These are phyloP conservation scores for Xanthia icteritia DNA, from an alignment of 2,888 invertebrate species.

Conservation along the genomic window DNA sequence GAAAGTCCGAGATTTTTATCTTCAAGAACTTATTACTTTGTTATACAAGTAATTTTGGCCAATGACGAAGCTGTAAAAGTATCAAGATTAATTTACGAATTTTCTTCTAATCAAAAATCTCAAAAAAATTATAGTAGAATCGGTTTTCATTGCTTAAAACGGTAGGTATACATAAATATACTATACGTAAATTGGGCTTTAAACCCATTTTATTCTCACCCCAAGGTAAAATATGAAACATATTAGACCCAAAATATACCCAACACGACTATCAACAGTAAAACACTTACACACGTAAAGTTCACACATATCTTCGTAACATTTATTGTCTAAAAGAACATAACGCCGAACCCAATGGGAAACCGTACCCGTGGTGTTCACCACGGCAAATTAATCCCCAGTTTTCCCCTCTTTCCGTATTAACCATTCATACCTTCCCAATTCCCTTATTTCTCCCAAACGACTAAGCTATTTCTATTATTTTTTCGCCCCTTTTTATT, in stretches of 20 bases:
- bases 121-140: neutral
- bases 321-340: slow-evolving; percentile 63
- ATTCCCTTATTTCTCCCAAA: slow-evolving; percentile 83
- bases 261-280: slow-evolving; percentile 18
- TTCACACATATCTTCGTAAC: slow-evolving; percentile 55
- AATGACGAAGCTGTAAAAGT: neutral
- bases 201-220: too few species aligned
- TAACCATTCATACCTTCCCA: slow-evolving; percentile 86
- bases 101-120: neutral
- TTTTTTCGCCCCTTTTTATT: slow-evolving; percentile 58
- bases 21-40: neutral
- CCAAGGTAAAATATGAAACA: slow-evolving; percentile 2
- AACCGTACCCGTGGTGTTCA: slow-evolving; percentile 69
- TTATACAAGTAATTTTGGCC: neutral
- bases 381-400: slow-evolving; percentile 81
- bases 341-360: slow-evolving; percentile 72
- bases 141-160: too few species aligned
- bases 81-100: neutral
- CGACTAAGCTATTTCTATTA: slow-evolving; percentile 72
- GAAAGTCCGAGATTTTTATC: slow-evolving; percentile 23
- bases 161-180: too few species aligned
- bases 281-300: slow-evolving; percentile 38
- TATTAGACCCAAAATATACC: slow-evolving; percentile 9
- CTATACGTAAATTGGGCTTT: too few species aligned
- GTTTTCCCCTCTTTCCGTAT: slow-evolving; percentile 80